Percentiles rank a stretch among this genome's conserved stretches.
Conservation (phyloP, 1,140 invertebrate genomes). For the Caerostris extrusa region DNA sequence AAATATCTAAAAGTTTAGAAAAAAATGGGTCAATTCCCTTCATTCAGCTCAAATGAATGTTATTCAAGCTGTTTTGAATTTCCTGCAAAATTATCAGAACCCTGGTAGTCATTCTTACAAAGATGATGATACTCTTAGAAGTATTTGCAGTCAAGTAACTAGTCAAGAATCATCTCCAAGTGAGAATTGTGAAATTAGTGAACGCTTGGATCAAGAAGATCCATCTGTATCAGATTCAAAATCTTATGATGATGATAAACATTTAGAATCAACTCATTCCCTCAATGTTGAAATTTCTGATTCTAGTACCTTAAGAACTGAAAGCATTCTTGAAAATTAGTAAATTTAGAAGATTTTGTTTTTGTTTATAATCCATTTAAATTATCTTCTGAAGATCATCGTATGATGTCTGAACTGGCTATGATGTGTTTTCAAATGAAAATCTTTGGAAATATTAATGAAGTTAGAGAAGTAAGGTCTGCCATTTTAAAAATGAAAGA, state of each 20-base stretch:
- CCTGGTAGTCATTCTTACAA: slow-evolving; percentile 70
- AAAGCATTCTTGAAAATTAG: slow-evolving; percentile 70
- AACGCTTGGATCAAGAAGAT: slow-evolving; percentile 72
- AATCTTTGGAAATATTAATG: slow-evolving; percentile 65
- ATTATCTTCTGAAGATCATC: slow-evolving; percentile 54
- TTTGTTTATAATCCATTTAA: slow-evolving; percentile 76
- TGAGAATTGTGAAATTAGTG: slow-evolving; percentile 75
- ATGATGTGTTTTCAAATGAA: slow-evolving; percentile 72
- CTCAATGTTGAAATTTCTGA: slow-evolving; percentile 74
- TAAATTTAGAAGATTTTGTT: slow-evolving; percentile 73
- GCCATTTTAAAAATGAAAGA: slow-evolving; percentile 61
- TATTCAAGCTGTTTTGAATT: slow-evolving; percentile 45
- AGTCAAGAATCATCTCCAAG: slow-evolving; percentile 75
- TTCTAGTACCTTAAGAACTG: slow-evolving; percentile 75
- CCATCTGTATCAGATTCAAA: slow-evolving; percentile 71
- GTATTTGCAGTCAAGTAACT: slow-evolving; percentile 72
- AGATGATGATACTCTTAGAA: slow-evolving; percentile 74
- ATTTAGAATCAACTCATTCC: slow-evolving; percentile 68
- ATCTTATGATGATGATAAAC: slow-evolving; percentile 75
- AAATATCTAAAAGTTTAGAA: slow-evolving; percentile 33
- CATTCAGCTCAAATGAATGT: slow-evolving; percentile 63
- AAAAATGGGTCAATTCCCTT: slow-evolving; percentile 70
- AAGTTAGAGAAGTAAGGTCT: slow-evolving; percentile 53
- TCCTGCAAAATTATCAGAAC: slow-evolving; percentile 64
- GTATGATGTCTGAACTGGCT: slow-evolving; percentile 67